These are phyloP conservation scores for Dryomyza anilis DNA, from an alignment of 2,888 invertebrate genomes.

Conservation along the genomic window DNA sequence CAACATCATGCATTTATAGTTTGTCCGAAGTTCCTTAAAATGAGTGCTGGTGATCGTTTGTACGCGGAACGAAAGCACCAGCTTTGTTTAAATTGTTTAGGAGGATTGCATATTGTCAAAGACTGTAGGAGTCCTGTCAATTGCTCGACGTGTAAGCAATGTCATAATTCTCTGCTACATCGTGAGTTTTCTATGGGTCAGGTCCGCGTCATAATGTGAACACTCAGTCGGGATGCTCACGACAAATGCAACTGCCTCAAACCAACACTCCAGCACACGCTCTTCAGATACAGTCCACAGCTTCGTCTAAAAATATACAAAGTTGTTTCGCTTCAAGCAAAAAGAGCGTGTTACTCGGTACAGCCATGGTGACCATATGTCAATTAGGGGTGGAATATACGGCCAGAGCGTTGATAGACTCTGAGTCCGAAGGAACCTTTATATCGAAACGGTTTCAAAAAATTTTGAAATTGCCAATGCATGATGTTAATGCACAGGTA, in stretches of 20 bases:
- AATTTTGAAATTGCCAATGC: not conserved
- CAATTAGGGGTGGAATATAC: not conserved
- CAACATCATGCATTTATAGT: not conserved
- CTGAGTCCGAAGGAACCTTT: not conserved
- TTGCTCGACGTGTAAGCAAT: not conserved
- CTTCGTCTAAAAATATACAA: not conserved
- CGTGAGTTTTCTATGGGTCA: not conserved
- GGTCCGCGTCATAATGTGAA: too few species aligned
- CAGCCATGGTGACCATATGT: slow-evolving; percentile 3
- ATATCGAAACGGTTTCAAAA: not conserved
- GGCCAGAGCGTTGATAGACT: not conserved
- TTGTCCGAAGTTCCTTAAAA: not conserved
- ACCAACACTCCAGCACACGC: not conserved
- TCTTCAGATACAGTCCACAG: slow-evolving; percentile 8
- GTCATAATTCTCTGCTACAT: not conserved
- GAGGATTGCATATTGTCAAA: not conserved
- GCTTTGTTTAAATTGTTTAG: not conserved
- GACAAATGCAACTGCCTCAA: not conserved
- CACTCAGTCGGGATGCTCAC: not conserved
- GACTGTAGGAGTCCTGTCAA: not conserved
- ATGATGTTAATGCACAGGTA: not conserved
- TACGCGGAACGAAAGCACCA: not conserved
- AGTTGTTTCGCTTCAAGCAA: not conserved
- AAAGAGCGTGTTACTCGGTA: not conserved
- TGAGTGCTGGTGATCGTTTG: not conserved